Percentiles rank a stretch among this genome's conserved stretches.
Evolutionary conservation across 2,888 invertebrate genomes (phyloP).

Genomic region (Eurytoma californica): DNA sequence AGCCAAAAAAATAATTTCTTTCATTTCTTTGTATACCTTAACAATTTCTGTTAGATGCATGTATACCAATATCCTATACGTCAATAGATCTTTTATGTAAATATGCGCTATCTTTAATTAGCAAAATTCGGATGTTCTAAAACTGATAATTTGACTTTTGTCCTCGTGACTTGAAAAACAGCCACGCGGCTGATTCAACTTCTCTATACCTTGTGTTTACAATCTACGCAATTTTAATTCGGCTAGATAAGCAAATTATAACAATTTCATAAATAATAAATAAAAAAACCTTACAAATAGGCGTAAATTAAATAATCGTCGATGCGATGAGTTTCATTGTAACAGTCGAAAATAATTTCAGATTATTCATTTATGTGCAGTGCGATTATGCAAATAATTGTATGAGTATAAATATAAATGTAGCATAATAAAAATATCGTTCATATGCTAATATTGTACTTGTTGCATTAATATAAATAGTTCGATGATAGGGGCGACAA

Average conservation of each 20-base stretch:
- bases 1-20: constrained; percentile 46
- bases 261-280: constrained; percentile 1
- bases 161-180: constrained; percentile 43
- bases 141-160: constrained; percentile 48
- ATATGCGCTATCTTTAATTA: constrained; percentile 24
- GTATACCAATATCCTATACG: constrained; percentile 40
- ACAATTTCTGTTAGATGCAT: constrained; percentile 40
- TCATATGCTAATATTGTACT: constrained; percentile 22
- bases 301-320: constrained; percentile 24
- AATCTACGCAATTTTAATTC: constrained; percentile 30
- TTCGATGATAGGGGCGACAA: constrained; percentile 22
- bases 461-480: background rate
- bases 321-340: constrained; percentile 1
- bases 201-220: constrained; percentile 58
- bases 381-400: constrained; percentile 32
- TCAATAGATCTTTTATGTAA: constrained; percentile 41
- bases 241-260: constrained; percentile 19
- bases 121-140: constrained; percentile 40
- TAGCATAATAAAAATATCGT: constrained; percentile 33
- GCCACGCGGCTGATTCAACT: constrained; percentile 34
- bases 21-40: constrained; percentile 12
- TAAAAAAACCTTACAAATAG: constrained; percentile 19
- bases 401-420: constrained; percentile 31
- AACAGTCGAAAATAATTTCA: background rate
- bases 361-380: background rate